These are phyloP conservation scores for Lepus timidus DNA, from an alignment of 2,113 vertebrate species.

Conservation along the genomic window DNA sequence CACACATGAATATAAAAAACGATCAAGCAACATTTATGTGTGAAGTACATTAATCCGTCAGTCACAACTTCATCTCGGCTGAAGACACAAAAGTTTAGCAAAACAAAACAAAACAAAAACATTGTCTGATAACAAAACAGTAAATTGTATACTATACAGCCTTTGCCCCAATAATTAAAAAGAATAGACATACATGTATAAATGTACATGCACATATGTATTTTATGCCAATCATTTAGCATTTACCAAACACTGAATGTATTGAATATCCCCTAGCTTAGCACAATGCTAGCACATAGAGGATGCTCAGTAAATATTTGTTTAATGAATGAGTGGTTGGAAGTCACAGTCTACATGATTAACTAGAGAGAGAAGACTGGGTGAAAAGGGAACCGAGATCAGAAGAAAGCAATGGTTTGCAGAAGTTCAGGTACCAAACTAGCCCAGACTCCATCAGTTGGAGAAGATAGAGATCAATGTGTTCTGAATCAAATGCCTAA, in stretches of 20 bases:
- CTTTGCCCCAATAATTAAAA: not conserved
- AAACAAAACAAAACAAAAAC: not conserved
- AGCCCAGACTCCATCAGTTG: not conserved
- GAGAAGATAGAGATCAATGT: not conserved
- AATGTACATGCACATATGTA: not conserved
- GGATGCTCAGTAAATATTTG: not conserved
- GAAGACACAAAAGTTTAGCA: not conserved
- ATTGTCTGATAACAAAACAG: not conserved
- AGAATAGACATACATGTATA: not conserved
- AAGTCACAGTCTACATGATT: not conserved
- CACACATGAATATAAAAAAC: not conserved
- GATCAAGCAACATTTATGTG: not conserved
- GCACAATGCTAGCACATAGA: not conserved
- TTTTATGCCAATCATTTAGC: not conserved
- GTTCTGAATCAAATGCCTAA: not conserved
- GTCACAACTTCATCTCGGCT: not conserved
- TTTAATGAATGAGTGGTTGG: not conserved
- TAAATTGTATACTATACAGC: not conserved
- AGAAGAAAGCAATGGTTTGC: not conserved
- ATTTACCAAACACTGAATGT: not conserved
- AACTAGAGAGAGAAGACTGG: not conserved
- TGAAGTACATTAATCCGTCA: not conserved
- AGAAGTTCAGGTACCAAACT: not conserved
- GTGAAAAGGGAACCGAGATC: not conserved
- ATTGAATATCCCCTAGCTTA: not conserved